These are phyloP conservation scores for Microvelia longipes DNA, from an alignment of 1,140 invertebrate genomes.

Conservation along the genomic window DNA sequence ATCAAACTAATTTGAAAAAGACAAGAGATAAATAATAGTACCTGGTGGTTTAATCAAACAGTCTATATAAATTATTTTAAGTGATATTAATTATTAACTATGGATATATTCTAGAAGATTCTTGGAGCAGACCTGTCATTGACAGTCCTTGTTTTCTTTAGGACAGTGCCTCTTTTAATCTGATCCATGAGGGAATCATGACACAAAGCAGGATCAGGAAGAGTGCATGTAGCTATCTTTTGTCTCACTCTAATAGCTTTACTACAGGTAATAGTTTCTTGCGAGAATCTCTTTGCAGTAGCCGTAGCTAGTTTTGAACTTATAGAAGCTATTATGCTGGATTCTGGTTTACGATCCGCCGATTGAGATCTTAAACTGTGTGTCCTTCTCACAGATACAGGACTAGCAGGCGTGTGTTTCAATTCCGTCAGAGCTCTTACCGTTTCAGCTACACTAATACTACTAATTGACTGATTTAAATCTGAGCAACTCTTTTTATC, in stretches of 20 bases:
- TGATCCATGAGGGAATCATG: constrained; percentile 70
- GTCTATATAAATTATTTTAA: no score
- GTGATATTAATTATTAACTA: no score
- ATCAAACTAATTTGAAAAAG: no score
- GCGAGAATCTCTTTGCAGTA: constrained; percentile 28
- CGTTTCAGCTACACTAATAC: constrained; percentile 63
- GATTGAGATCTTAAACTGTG: constrained; percentile 33
- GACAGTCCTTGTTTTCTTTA: constrained; percentile 48
- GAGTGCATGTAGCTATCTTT: constrained; percentile 40
- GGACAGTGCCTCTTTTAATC: constrained; percentile 64
- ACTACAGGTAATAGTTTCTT: constrained; percentile 25
- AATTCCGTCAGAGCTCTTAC: constrained; percentile 69
- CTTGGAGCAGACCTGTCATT: constrained; percentile 53
- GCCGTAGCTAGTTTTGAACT: constrained; percentile 51
- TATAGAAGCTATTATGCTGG: constrained; percentile 51
- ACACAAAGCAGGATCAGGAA: constrained; percentile 37
- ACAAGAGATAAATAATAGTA: no score
- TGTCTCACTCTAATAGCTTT: constrained; percentile 44
- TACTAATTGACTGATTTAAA: constrained; percentile 20
- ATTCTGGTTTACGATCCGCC: constrained; percentile 39
- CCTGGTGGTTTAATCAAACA: no score
- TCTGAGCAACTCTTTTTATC: constrained; percentile 10
- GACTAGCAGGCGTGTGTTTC: constrained; percentile 71
- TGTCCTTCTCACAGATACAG: constrained; percentile 45
- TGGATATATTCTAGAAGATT: no score